A percentile compares a stretch with the other conserved stretches of the same genome.
Conservation (phyloP, 1,140 invertebrate genomes). For the Chironomus striatipennis region DNA sequence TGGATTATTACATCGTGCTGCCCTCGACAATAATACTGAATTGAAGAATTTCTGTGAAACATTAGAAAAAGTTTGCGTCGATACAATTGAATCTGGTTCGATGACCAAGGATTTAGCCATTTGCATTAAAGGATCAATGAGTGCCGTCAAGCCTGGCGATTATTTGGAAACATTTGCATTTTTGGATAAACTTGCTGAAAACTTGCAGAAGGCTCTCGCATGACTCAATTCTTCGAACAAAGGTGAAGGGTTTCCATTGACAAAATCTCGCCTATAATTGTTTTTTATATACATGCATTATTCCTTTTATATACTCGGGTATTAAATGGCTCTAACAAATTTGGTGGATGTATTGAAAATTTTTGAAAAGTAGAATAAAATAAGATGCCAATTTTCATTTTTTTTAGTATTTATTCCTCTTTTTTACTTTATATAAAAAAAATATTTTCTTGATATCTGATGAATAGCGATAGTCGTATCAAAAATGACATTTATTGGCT, state of each 20-base stretch:
- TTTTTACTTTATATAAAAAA: neutral
- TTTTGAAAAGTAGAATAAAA: neutral
- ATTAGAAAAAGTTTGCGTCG: constrained; percentile 84
- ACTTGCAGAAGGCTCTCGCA: constrained; percentile 64
- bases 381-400: neutral
- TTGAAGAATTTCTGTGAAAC: constrained; percentile 70
- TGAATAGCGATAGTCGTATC: neutral
- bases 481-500: constrained; percentile 14
- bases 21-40: constrained; percentile 76
- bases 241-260: neutral
- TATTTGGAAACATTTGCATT: constrained; percentile 98
- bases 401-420: neutral
- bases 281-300: neutral
- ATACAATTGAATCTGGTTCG: constrained; percentile 85
- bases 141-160: constrained; percentile 70
- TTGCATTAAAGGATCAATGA: constrained; percentile 85
- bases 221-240: neutral
- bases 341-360: constrained; percentile 8
- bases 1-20: constrained; percentile 85
- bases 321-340: neutral
- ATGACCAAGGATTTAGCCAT: constrained; percentile 99
- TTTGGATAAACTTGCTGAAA: constrained; percentile 90
- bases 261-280: neutral
- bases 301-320: neutral
- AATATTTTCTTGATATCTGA: neutral